Base-by-base conservation (phyloP, 1,140 invertebrate species). In the Caligus rogercresseyi region DNA sequence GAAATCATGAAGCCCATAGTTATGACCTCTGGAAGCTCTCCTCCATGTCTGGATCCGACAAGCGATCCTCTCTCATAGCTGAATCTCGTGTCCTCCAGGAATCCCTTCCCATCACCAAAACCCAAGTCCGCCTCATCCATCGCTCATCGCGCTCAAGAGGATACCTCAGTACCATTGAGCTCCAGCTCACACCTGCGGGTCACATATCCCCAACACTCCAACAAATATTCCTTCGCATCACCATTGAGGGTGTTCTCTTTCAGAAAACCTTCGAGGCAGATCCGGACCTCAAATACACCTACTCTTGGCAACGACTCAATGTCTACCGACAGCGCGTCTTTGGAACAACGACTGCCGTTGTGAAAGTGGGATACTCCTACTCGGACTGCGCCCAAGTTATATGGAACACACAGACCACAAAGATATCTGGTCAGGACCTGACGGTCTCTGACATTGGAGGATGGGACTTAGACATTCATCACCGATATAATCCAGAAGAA, bases 381-480 rank as follows among this genome's bases (percentile, higher is more conserved):
- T 83, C 78, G 19, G 87, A 89, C 67, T 98, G 94, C 73, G 85
- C 87, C 65, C 85, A 89, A 68, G 82, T 92, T 15, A 89, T 95
- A 67, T 96, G 91, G 91, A 89, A 93, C 71, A 85, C 89, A 1
- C 87, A 94, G 71, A 93, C 88, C 2, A 93, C 89, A 0, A 93
- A 92, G 70, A 72, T 96, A 25, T 90, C 87, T 68, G 93, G 92
- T 1, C 89, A 93, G 70, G 91, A 96, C 71, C 89, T 96, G 83
- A 88, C 86, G 58, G 94, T 95, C 26, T 92, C 90, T 0, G 89
- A 77, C 60, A 93, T 96, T 19, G 91, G 91, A 1, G 89, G 89
- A 4, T 97, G 93, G 93, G 95, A 95, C 74, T 73, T 98, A 59
- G 89, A 96, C 70, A 91, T 96, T 67, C 93, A 97, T 75, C 93